Conservation (phyloP, 2,888 invertebrate genomes). For the Cataglyphis albicans region DNA sequence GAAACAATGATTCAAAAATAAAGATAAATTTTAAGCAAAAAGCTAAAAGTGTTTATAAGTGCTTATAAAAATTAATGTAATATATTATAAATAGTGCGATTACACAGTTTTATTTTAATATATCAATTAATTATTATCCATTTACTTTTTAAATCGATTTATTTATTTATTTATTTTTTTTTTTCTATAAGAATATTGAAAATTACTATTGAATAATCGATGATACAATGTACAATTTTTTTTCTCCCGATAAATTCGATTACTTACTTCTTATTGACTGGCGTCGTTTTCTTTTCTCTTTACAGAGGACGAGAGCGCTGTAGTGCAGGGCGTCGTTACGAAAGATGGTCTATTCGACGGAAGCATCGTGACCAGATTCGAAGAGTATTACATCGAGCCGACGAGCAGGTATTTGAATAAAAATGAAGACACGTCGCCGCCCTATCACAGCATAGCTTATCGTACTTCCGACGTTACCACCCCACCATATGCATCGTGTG, state of each 20-base stretch:
- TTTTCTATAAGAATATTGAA: background rate
- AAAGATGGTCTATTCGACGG: conserved; percentile 96
- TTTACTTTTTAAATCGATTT: background rate
- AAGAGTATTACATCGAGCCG: conserved; percentile 95
- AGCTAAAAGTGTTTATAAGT: background rate
- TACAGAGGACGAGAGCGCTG: conserved; percentile 93
- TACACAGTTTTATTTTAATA: background rate
- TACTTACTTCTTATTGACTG: conserved; percentile 6
- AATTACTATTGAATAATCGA: background rate
- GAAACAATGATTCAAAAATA: background rate
- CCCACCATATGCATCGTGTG: conserved; percentile 86
- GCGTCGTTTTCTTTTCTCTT: conserved; percentile 67
- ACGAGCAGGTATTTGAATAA: conserved; percentile 89
- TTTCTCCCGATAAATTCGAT: conserved; percentile 16
- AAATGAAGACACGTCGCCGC: conserved; percentile 86
- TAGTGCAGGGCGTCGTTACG: conserved; percentile 95
- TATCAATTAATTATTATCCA: background rate
- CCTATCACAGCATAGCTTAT: conserved; percentile 94
- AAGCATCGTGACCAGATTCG: conserved; percentile 91
- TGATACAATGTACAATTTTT: background rate
- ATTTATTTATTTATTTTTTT: background rate
- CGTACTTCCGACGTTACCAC: conserved; percentile 91
- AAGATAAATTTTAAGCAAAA: background rate
- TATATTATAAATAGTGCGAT: background rate
- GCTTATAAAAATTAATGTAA: background rate